Base-by-base conservation (phyloP, 2,888 invertebrate genomes). In the Tricholauxania praeusta region DNA sequence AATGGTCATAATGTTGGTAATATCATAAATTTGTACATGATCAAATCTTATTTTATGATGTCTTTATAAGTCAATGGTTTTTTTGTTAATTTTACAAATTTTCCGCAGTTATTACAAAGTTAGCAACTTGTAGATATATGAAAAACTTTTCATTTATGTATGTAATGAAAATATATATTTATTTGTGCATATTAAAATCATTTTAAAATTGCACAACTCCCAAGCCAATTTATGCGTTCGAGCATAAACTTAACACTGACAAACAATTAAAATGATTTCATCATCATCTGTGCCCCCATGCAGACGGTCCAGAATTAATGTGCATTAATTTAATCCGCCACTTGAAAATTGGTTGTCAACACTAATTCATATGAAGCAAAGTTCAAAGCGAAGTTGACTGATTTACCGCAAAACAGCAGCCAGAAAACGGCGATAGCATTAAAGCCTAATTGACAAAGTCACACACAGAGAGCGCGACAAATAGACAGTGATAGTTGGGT, bases 261-360 rank as follows among this genome's bases (percentile, higher is more conserved):
- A 69, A 62, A 60, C 49, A 69, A 69, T 69, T 69, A 69, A 59
- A 52, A 62, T 17, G 28, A 69, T 60, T 51, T 51, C 60, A 69
- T 39, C 39, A 39, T 39, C 39, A 39, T 39, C 39, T 28, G 39
- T 39, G 39, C 39, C 39, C 7, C 10, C 39, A 39, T 39, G 8
- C 39, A 39, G 7, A 39, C 10, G 39, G 39, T 39, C 39, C 39
- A 10, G 63, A 47, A 48, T 17, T 47, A 47, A 47, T 47, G 47
- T 63, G 63, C 59, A 52, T 69, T 60, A 60, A 60, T 69, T 59
- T 69, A 59, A 69, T 69, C 59, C 60, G n/a, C 51, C 60, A 70
- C 70, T 70, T 70, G 70, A 70, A 70, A 70, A 63, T 70, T 63
- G 70, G 47, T 70, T 70, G 70, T 70, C 70, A 70, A 70, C 70